Base-by-base conservation (phyloP, 1,140 invertebrate species). In the Eriocheir sinensis region DNA sequence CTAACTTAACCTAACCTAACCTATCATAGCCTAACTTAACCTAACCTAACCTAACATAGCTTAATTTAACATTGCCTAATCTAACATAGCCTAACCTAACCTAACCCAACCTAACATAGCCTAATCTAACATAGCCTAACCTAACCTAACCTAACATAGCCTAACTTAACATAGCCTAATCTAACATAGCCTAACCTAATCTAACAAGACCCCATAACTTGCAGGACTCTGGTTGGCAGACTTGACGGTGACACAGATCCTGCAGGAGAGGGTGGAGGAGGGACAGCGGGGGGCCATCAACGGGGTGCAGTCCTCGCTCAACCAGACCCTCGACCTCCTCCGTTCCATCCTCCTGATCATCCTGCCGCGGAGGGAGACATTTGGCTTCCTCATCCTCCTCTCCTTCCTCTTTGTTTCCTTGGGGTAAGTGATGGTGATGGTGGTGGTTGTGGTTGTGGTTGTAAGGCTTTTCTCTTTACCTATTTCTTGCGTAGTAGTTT, bases 221-320 rank as follows among this genome's bases (percentile, higher is more conserved):
- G 34, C 94, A 96, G 97, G 97, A 30, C 95, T 98, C 21, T 98
- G 97, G 97, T 96, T 97, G 80, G 96, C 97, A 4, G 97, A 98
- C 96, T 96, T 98, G n/a, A 96, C 97, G 2, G 97, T 97, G 21
- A 97, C 97, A 36, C 97, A 98, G 96, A 96, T 97, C n/a, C 96
- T 98, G 95, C 97, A 98, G 96, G 97, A 97, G 95, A 96, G 96
- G 15, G 97, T 97, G 8, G 95, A 95, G 21, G 97, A 97, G 95
- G 95, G 95, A 17, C 96, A 97, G 92, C 95, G 97, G 38, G 97
- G 97, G 9, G 96, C 97, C 21, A 96, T 98, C 0, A 97, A 97
- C 95, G 97, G 97, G 6, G 97, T 97, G 36, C 97, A 98, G 95
- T 97, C 96, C 89, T 97, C 97, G 0, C 95, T 97, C 6, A 97